phyloP scores from a whole-genome alignment of 2,888 invertebrate genomes.

The Herminia tarsipennalis region DNA sequence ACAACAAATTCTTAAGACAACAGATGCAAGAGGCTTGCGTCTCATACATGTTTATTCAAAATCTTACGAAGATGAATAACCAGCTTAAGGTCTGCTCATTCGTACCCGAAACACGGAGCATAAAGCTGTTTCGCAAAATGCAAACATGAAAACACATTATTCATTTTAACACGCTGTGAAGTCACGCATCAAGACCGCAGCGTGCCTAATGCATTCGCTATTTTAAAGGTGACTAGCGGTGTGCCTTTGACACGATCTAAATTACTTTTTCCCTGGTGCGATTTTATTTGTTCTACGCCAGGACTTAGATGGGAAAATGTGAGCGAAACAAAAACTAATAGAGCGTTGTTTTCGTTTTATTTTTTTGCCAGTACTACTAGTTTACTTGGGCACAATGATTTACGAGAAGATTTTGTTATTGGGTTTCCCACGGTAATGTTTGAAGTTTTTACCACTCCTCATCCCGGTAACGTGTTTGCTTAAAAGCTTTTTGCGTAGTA shows the following conservation, averaged over 20 bases:
- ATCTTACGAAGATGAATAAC: too few species aligned
- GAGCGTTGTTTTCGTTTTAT: conserved; percentile 26
- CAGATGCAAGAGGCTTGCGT: too few species aligned
- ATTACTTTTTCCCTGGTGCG: conserved; percentile 51
- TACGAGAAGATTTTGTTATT: conserved; percentile 40
- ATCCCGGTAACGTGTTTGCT: conserved; percentile 21
- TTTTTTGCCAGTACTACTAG: conserved; percentile 30
- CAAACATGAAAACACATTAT: not conserved
- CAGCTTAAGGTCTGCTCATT: too few species aligned
- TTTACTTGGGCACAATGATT: conserved; percentile 39
- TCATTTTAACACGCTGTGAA: conserved; percentile 17
- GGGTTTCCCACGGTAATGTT: conserved; percentile 26
- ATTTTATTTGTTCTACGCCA: conserved; percentile 45
- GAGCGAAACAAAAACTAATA: conserved; percentile 43
- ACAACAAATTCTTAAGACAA: too few species aligned
- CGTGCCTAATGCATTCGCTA: conserved; percentile 57
- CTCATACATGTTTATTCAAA: too few species aligned
- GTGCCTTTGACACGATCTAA: conserved; percentile 53
- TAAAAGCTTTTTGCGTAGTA: conserved; percentile 23
- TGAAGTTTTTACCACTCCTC: conserved; percentile 33
- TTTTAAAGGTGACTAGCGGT: conserved; percentile 45
- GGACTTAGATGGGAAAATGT: conserved; percentile 42
- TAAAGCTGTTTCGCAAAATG: too few species aligned
- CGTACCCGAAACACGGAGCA: too few species aligned
- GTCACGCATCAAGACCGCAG: conserved; percentile 43